Conservation (phyloP, 2,888 invertebrate genomes). For the Drosophila mayaguana region DNA sequence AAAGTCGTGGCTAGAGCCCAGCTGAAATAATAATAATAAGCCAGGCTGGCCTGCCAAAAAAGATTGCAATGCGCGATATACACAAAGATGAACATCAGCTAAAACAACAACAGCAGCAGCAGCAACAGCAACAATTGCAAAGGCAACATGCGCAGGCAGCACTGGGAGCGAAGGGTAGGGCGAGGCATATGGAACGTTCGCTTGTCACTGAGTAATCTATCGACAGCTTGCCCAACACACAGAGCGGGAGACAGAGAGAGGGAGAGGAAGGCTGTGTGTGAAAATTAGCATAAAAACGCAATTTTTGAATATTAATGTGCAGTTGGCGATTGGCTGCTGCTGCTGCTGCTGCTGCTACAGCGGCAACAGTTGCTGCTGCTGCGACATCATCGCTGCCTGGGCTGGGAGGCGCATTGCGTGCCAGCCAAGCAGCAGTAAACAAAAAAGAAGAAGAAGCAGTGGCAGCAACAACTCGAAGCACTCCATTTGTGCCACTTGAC, state of each 20-base stretch:
- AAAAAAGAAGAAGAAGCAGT: slow-evolving; percentile 19
- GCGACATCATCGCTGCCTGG: slow-evolving; percentile 68
- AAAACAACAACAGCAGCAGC: slow-evolving; percentile 13
- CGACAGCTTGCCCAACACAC: slow-evolving; percentile 74
- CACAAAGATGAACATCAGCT: slow-evolving; percentile 69
- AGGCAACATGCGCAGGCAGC: neutral
- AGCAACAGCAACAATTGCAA: slow-evolving; percentile 9
- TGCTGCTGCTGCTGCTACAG: slow-evolving; percentile 5
- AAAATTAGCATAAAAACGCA: slow-evolving; percentile 85
- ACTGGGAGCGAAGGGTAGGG: neutral
- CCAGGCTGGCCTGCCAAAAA: slow-evolving; percentile 60
- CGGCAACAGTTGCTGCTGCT: slow-evolving; percentile 36
- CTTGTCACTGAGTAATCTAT: slow-evolving; percentile 83
- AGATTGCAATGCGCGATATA: slow-evolving; percentile 74
- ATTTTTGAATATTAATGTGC: slow-evolving; percentile 84
- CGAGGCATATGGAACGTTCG: slow-evolving; percentile 35
- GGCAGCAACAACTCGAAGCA: slow-evolving; percentile 29
- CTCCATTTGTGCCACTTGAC: slow-evolving; percentile 65
- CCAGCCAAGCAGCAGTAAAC: slow-evolving; percentile 32
- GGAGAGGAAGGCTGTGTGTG: slow-evolving; percentile 54
- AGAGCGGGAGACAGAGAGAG: neutral
- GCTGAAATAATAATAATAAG: slow-evolving; percentile 60
- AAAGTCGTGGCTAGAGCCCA: slow-evolving; percentile 55
- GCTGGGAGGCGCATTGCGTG: slow-evolving; percentile 69
- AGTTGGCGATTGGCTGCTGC: slow-evolving; percentile 44